Evolutionary conservation across 2,888 invertebrate species (phyloP), one percentile per base, ranked within the genome.

Genomic region (Prosapia bicincta): DNA sequence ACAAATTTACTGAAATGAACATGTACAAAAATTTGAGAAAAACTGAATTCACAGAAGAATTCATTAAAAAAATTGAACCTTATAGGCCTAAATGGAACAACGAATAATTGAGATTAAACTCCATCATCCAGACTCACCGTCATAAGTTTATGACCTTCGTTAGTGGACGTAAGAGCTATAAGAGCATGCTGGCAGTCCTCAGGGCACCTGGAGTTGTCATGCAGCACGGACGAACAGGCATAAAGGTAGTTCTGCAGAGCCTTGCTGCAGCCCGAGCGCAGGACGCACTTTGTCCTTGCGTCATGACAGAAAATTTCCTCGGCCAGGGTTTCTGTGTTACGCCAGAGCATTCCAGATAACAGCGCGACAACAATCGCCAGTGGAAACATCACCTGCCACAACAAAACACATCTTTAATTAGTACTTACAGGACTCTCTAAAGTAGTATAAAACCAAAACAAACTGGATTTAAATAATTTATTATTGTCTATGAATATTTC

Each of bases 111-210:
- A 9, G n/a, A n/a, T 65, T 71, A n/a, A 54, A 65, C 23, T 20
- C n/a, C 13, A 15, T 10, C 24, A n/a, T n/a, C 9, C 20, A 15
- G 76, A 85, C 90, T 89, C 84, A 93, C 93, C 83, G 89, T 90
- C 90, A 92, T 91, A 20, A 95, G 88, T 78, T 90, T 90, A 82
- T 92, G 90, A 72, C 94, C 94, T 83, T 94, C 93, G 72, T 91
- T 92, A 0, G 93, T 93, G 26, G 93, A 92, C 0, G 91, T 92
- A 66, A 95, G 87, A 0, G 94, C 93, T 66, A 94, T 92, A 54
- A 95, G 88, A 0, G 94, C 92, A 82, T 92, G 89, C 81, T 91
- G 90, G 84, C 95, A 95, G 71, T 88, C 86, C 81, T 91, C 90
- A 0, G 93, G 91, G 83, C 95, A 95, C 72, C 84, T 84, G 75